Percentiles rank a stretch among this genome's conserved stretches.
Conservation (phyloP, 2,113 vertebrate species). For the Ameiurus melas region DNA sequence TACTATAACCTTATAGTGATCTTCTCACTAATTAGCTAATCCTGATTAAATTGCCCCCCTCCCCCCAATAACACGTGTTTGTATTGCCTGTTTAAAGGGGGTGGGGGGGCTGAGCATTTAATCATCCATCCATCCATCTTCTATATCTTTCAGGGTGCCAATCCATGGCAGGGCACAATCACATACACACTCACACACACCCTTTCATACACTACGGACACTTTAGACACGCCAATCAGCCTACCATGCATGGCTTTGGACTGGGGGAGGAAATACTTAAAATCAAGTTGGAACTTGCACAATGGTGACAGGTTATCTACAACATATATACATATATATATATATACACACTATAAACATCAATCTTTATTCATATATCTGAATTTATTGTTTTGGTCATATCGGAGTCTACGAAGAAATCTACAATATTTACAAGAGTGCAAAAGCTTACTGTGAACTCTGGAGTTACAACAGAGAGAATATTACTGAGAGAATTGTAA, state of each 20-base stretch:
- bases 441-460: background rate
- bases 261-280: too few relatives aligned
- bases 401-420: background rate
- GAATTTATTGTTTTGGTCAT: conserved; percentile 11
- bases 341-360: conserved; percentile 1
- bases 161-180: too few relatives aligned
- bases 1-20: too few relatives aligned
- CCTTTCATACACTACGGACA: too few relatives aligned
- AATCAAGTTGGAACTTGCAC: background rate
- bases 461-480: conserved; percentile 4
- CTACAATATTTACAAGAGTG: conserved; percentile 30
- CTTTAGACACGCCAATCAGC: too few relatives aligned
- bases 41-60: too few relatives aligned
- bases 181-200: too few relatives aligned
- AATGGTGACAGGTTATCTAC: background rate
- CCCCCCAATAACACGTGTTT: background rate
- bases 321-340: background rate
- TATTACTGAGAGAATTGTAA: background rate
- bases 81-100: background rate
- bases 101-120: background rate
- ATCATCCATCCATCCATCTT: background rate
- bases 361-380: conserved; percentile 8
- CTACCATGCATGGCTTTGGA: too few relatives aligned
- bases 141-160: too few relatives aligned
- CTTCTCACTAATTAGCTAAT: background rate